Evolutionary conservation across 2,797 vertebrate species (phyloP).

Genomic region (Anniella stebbinsi): DNA sequence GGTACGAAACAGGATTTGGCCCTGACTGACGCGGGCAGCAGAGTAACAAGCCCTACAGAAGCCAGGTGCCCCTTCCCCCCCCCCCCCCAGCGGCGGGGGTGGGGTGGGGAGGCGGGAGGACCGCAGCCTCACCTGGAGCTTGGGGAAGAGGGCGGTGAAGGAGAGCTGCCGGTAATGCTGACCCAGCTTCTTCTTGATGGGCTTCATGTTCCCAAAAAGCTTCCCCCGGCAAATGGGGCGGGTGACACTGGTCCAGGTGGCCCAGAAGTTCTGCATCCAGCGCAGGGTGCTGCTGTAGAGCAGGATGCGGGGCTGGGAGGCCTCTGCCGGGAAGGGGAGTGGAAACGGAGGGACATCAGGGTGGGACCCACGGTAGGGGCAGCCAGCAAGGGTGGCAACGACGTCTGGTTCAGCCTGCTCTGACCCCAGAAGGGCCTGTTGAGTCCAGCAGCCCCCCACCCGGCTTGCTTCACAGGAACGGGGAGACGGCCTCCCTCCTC

Average conservation of each 20-base stretch:
- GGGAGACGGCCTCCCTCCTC: not conserved
- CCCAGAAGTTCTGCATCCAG: slow-evolving; percentile 99
- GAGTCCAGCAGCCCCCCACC: not conserved
- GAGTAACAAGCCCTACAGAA: too few species aligned
- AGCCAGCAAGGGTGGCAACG: not conserved
- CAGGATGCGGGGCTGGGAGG: slow-evolving; percentile 90
- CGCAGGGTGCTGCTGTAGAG: slow-evolving; percentile 98
- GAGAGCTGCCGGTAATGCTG: slow-evolving; percentile 98
- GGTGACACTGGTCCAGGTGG: slow-evolving; percentile 95
- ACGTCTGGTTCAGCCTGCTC: too few species aligned
- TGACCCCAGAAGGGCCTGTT: not conserved
- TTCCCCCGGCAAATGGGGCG: slow-evolving; percentile 97
- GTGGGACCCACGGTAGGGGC: too few species aligned
- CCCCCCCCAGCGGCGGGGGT: not conserved
- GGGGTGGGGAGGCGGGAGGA: too few species aligned
- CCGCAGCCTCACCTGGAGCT: slow-evolving; percentile 86
- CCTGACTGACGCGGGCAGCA: too few species aligned
- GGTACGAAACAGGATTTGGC: too few species aligned
- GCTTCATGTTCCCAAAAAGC: slow-evolving; percentile 94
- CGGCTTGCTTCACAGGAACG: too few species aligned
- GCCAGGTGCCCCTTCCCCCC: not conserved
- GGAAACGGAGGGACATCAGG: accelerated
- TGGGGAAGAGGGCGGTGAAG: slow-evolving; percentile 93
- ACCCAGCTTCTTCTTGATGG: slow-evolving; percentile 94
- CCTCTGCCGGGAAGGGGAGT: slow-evolving; percentile 77